Percentiles rank a stretch among this genome's conserved stretches.
These are phyloP conservation scores for Oostethus manadensis DNA, from an alignment of 2,113 vertebrate species.

Conservation along the genomic window DNA sequence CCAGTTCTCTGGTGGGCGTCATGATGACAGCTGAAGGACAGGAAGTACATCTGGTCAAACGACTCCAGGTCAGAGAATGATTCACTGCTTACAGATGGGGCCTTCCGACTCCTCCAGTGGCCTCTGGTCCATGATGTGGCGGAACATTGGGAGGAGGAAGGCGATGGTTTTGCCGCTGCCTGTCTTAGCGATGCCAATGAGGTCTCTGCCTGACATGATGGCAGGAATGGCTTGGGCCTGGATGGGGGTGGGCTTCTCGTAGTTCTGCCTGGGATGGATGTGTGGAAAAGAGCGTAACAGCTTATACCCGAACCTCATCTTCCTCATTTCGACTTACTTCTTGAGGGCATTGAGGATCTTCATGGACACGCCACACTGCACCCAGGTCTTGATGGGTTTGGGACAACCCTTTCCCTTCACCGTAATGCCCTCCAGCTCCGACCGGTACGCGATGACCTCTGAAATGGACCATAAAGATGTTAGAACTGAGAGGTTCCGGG, in stretches of 20 bases:
- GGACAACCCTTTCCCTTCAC: constrained; percentile 97
- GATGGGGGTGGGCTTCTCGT: constrained; percentile 96
- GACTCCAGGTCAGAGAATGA: background rate
- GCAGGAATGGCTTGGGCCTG: constrained; percentile 96
- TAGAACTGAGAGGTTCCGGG: background rate
- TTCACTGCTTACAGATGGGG: constrained; percentile 79
- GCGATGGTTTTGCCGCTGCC: constrained; percentile 98
- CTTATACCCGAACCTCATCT: background rate
- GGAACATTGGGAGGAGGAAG: constrained; percentile 96
- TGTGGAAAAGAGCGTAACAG: background rate
- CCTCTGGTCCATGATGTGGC: constrained; percentile 98
- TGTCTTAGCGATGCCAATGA: constrained; percentile 97
- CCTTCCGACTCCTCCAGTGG: constrained; percentile 91
- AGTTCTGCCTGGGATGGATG: constrained; percentile 76
- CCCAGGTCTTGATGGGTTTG: constrained; percentile 97
- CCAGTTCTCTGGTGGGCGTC: constrained; percentile 95
- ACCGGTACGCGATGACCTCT: constrained; percentile 86
- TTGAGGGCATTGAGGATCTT: constrained; percentile 92
- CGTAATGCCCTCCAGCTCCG: constrained; percentile 91
- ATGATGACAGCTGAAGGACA: constrained; percentile 85
- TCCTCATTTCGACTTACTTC: constrained; percentile 76
- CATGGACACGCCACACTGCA: constrained; percentile 98
- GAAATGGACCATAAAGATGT: background rate
- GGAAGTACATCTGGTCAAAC: background rate
- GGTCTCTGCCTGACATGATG: constrained; percentile 91